Base-by-base conservation (phyloP, 2,888 invertebrate genomes). In the Isoperla grammatica region DNA sequence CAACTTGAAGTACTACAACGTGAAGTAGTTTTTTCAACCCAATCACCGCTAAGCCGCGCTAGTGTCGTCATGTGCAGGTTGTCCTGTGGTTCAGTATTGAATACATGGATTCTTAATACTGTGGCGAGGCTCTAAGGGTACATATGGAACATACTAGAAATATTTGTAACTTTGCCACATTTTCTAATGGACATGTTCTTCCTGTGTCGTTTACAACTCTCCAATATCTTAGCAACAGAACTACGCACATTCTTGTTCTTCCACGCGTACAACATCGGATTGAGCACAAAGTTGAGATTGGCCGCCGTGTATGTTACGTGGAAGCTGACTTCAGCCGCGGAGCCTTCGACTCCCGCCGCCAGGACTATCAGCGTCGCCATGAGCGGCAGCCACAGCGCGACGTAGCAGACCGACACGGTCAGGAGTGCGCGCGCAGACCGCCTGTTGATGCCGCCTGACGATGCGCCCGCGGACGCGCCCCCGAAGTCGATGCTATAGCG, bases 231-330 rank as follows among this genome's bases (percentile, higher is more conserved):
- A 6, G 23, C 17, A 9, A 59, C 15, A 17, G 54, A 54, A 3
- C 29, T 46, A 13, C 35, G 20, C 20, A 59, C 46, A 1, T 46
- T 29, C 13, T 15, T 11, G 48, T 59, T 59, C 20, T 55, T 59
- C 20, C 35, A 56, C n/a, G 54, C 59, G 39, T 59, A 59, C n/a
- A 54, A 37, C 20, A 55, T 39, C 11, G 59, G 59, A 39, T 55
- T 59, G 46, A 54, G 19, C 12, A 59, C 20, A 37, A 55, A 54
- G 23, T 55, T 54, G 9, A 55, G 13, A 15, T 54, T 54, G 35
- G 45, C 39, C 11, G 43, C 1, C n/a, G 45, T 54, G 55, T 50
- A 59, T 17, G 54, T 15, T 20, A 53, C 11, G 3, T 35, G 22
- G 46, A 54, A 53, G 37, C 23, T 23, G 5, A 43, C 6, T 1